phyloP scores from a whole-genome alignment of 2,888 invertebrate genomes.

The Heliconius ismenius region DNA sequence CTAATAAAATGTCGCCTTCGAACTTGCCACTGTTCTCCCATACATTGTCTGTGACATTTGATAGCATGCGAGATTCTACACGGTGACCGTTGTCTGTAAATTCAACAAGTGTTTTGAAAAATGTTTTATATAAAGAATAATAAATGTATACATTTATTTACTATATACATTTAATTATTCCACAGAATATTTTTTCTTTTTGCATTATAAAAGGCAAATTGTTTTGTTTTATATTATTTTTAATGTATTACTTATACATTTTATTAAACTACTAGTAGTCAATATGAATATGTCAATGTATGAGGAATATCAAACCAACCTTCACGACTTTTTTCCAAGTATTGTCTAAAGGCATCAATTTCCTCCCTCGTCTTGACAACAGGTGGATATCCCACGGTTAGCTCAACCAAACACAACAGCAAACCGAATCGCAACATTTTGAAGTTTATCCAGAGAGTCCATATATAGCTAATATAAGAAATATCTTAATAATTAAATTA shows the following conservation, averaged over 20 bases:
- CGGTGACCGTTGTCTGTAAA: slow-evolving; percentile 52
- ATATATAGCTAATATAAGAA: slow-evolving; percentile 4
- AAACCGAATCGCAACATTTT: slow-evolving; percentile 57
- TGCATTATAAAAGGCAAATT: no score
- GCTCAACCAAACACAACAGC: slow-evolving; percentile 50
- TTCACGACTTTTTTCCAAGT: slow-evolving; percentile 54
- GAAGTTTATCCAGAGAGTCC: neutral
- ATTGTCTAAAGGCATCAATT: slow-evolving; percentile 62
- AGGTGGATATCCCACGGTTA: slow-evolving; percentile 56
- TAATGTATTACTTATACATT: no score
- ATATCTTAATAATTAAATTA: slow-evolving; percentile 16
- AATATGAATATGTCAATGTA: no score
- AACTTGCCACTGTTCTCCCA: slow-evolving; percentile 70
- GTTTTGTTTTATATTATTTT: no score
- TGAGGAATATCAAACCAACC: slow-evolving; percentile 31
- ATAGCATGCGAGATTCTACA: slow-evolving; percentile 48
- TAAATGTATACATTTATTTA: no score
- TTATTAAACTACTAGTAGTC: no score
- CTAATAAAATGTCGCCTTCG: slow-evolving; percentile 70
- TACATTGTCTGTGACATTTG: slow-evolving; percentile 52
- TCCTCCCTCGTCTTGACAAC: slow-evolving; percentile 58
- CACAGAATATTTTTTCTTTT: no score
- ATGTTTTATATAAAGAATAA: no score
- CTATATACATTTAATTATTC: no score
- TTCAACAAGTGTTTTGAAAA: neutral